Evolutionary conservation across 1,140 invertebrate species (phyloP), one percentile per base, ranked within the genome.

Genomic region (Aphelinus certus): DNA sequence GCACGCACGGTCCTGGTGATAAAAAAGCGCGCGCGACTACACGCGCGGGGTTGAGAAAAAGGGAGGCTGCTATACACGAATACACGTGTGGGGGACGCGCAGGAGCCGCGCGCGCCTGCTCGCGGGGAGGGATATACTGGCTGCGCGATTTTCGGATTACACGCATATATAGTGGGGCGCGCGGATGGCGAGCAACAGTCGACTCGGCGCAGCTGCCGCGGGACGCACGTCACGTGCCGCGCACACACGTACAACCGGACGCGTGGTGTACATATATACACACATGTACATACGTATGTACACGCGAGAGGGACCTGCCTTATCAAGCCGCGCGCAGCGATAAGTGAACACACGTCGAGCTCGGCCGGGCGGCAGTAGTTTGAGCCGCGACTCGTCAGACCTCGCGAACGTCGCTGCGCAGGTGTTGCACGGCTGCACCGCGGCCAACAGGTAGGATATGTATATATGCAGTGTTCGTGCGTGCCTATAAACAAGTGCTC

Each of bases 61-160:
- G 57, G 56, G 45, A n/a, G 67, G 9, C 48, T 6, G 48, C 47
- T 47, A 42, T 3, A 3, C 46, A 4, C 58, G n/a, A 26, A 53
- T 1, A 42, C 10, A 5, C 47, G 57, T 6, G 7, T 47, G 57
- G 47, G 45, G 46, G 3, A 6, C 26, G n/a, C 5, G 45, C n/a
- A n/a, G 68, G 7, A n/a, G 48, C 3, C 51, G 46, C 3, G 4
- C 48, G 48, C 65, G 66, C 58, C 53, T 42, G 57, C 73, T 46
- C 9, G 69, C 26, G 26, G 26, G 60, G 61, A 75, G 65, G 26
- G 26, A 26, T 26, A 26, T 26, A 26, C 26, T 26, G 26, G 26
- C 26, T 66, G 67, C 70, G 73, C 60, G 73, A 75, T 75, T 75
- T 75, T 64, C 73, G 56, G 73, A 75, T 69, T 69, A 69, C 66